Conservation (phyloP, 1,140 invertebrate genomes). For the Drosophila equinoxialis region DNA sequence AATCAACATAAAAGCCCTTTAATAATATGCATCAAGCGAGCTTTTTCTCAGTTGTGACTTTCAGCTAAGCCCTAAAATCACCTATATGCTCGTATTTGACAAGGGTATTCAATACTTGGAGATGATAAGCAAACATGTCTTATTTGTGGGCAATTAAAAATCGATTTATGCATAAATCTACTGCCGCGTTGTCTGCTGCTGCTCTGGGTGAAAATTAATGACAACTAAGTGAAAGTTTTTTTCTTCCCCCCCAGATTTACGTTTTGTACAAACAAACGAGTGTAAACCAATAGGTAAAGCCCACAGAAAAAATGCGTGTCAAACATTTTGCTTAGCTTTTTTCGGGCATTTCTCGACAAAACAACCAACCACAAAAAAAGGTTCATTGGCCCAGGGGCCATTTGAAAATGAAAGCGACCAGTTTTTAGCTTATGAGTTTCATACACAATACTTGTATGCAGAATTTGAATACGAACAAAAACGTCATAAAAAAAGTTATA, state of each 20-base stretch:
- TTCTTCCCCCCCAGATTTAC: conserved; percentile 21
- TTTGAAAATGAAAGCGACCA: conserved; percentile 69
- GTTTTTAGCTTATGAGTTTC: conserved; percentile 37
- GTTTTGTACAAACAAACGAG: conserved; percentile 16
- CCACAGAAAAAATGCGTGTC: conserved; percentile 55
- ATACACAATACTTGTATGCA: conserved; percentile 40
- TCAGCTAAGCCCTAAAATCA: not conserved
- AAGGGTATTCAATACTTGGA: not conserved
- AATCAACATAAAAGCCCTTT: too few species aligned
- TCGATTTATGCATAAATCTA: conserved; percentile 63
- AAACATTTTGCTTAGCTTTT: conserved; percentile 43
- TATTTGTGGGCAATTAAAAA: conserved; percentile 70
- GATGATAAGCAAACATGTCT: conserved; percentile 18
- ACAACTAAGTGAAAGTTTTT: conserved; percentile 70
- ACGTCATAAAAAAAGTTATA: conserved; percentile 28
- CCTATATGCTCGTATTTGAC: not conserved
- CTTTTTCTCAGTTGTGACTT: too few species aligned
- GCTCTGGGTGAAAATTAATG: conserved; percentile 68
- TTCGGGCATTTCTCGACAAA: conserved; percentile 15
- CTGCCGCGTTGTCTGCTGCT: conserved; percentile 13
- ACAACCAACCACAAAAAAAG: conserved; percentile 18
- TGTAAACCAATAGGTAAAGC: conserved; percentile 53
- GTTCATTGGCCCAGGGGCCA: conserved; percentile 53
- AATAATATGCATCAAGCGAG: too few species aligned
- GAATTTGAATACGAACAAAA: conserved; percentile 56